These are phyloP conservation scores for Amorpha juglandis DNA, from an alignment of 2,888 invertebrate genomes.

Conservation along the genomic window DNA sequence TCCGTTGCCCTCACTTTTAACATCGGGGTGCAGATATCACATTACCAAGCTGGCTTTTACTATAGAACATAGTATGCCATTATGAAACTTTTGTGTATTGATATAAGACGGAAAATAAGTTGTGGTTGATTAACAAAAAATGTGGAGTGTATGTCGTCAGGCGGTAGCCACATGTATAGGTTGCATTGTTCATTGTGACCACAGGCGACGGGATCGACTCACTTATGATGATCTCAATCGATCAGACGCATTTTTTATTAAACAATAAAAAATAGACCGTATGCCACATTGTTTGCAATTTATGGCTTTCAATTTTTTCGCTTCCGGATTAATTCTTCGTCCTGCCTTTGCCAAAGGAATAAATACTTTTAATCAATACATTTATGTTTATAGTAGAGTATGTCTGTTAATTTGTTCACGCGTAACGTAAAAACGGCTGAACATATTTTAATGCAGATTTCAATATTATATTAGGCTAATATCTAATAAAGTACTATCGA, in stretches of 20 bases:
- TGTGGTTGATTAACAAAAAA: slow-evolving; percentile 43
- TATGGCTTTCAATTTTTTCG: slow-evolving; percentile 71
- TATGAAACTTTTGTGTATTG: slow-evolving; percentile 31
- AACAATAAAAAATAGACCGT: slow-evolving; percentile 56
- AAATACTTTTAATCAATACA: not conserved
- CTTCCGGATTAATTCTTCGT: slow-evolving; percentile 60
- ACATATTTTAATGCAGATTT: no score
- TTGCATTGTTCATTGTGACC: slow-evolving; percentile 76
- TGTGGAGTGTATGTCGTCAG: slow-evolving; percentile 59
- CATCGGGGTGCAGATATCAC: slow-evolving; percentile 78
- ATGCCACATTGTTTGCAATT: slow-evolving; percentile 72
- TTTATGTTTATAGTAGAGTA: no score
- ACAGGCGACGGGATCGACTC: slow-evolving; percentile 60
- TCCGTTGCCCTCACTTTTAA: slow-evolving; percentile 81
- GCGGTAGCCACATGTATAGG: slow-evolving; percentile 80
- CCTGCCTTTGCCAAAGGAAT: not conserved
- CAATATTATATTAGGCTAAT: no score
- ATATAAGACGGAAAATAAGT: slow-evolving; percentile 44
- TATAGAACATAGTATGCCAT: slow-evolving; percentile 31
- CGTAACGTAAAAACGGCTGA: no score
- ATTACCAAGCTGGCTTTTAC: slow-evolving; percentile 61
- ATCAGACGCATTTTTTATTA: slow-evolving; percentile 63
- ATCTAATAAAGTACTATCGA: no score
- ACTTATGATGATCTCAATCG: slow-evolving; percentile 69
- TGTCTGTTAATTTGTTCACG: no score